These are phyloP conservation scores for Lasioglossum malachurum DNA, from an alignment of 2,888 invertebrate genomes.

Conservation along the genomic window DNA sequence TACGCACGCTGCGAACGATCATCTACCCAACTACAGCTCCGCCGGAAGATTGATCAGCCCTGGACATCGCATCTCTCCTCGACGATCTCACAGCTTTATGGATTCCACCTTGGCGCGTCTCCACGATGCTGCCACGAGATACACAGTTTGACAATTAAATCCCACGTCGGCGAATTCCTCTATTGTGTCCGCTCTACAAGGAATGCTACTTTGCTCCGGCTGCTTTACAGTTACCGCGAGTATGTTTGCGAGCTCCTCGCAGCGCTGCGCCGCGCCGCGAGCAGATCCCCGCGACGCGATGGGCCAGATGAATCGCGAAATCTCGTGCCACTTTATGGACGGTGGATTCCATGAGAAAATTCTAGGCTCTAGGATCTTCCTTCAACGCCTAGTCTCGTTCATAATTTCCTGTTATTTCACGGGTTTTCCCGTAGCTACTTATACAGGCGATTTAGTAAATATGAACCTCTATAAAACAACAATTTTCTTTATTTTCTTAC, in stretches of 20 bases:
- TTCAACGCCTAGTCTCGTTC: background rate
- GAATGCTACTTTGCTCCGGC: slow-evolving; percentile 9
- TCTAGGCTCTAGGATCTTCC: background rate
- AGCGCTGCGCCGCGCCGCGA: background rate
- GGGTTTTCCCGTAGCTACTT: no score
- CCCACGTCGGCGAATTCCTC: slow-evolving; percentile 10
- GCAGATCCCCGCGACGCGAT: background rate
- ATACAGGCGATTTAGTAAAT: no score
- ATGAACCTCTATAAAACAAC: no score
- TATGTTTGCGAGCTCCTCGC: background rate
- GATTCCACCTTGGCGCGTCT: background rate
- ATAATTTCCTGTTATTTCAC: background rate
- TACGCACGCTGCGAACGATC: slow-evolving; percentile 28
- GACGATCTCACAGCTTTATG: background rate
- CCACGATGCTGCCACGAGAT: slow-evolving; percentile 1
- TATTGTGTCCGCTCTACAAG: slow-evolving; percentile 31
- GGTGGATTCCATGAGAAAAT: background rate
- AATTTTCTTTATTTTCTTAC: no score
- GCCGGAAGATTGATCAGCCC: slow-evolving; percentile 28
- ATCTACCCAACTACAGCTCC: slow-evolving; percentile 1
- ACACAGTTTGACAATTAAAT: slow-evolving; percentile 11
- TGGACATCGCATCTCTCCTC: slow-evolving; percentile 9
- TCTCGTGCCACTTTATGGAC: background rate
- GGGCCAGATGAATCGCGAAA: slow-evolving; percentile 11
- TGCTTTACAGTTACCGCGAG: background rate